These are phyloP conservation scores for Leucoraja erinaceus DNA, from an alignment of 2,113 vertebrate genomes.

Conservation along the genomic window DNA sequence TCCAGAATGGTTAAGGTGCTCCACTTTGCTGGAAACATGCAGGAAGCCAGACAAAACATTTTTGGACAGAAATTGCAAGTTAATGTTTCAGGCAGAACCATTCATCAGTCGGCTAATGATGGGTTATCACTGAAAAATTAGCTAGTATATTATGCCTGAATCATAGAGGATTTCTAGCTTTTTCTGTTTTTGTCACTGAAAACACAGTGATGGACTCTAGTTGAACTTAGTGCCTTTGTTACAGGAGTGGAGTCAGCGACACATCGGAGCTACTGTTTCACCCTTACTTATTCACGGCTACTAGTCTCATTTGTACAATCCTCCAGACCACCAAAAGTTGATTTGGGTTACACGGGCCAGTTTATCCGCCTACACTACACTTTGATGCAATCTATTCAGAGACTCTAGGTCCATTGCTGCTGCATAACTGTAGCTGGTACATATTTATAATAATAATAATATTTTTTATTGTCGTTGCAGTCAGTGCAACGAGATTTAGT, in stretches of 20 bases:
- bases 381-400: background rate
- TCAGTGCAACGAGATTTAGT: too few relatives aligned
- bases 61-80: background rate
- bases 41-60: background rate
- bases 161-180: background rate
- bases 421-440: background rate
- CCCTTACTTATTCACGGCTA: background rate
- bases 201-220: background rate
- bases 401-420: background rate
- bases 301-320: background rate
- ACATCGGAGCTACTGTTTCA: background rate
- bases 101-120: background rate
- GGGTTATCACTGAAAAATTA: background rate
- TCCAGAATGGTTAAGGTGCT: background rate
- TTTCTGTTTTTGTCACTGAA: conserved; percentile 12
- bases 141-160: background rate
- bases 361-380: background rate
- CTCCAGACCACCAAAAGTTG: background rate
- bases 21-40: background rate
- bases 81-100: background rate
- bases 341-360: background rate
- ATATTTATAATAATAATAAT: too few relatives aligned
- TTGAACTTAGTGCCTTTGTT: background rate
- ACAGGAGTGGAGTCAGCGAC: background rate
- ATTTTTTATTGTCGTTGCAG: too few relatives aligned